Conservation (phyloP, 2,113 vertebrate species). For the Formicarius rufipectus region DNA sequence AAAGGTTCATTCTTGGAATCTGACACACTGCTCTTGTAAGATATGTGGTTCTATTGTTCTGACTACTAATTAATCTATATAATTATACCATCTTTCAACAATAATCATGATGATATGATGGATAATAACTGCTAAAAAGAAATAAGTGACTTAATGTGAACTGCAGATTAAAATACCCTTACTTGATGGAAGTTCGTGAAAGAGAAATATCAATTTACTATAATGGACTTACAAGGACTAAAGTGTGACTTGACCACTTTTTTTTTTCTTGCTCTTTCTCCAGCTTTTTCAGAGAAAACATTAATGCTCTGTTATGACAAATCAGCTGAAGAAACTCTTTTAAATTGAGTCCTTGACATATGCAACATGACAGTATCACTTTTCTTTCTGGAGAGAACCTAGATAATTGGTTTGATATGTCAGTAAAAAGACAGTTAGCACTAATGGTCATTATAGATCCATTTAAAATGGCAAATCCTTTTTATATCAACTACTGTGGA, state of each 20-base stretch:
- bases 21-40: constrained; percentile 38
- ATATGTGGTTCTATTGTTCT: constrained; percentile 37
- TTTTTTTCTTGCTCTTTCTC: neutral
- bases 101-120: constrained; percentile 39
- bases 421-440: neutral
- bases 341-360: neutral
- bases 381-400: neutral
- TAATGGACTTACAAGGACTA: neutral
- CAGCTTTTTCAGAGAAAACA: neutral
- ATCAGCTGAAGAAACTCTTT: neutral
- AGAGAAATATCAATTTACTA: neutral
- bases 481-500: neutral
- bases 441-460: neutral
- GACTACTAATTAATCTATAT: constrained; percentile 67
- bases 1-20: constrained; percentile 22
- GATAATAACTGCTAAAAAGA: constrained; percentile 10
- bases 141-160: constrained; percentile 11
- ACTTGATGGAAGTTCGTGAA: neutral
- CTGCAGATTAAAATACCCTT: neutral
- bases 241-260: neutral
- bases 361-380: neutral
- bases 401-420: neutral
- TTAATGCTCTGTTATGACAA: neutral
- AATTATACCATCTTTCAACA: constrained; percentile 52
- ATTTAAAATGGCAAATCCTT: neutral